Percentiles rank a stretch among this genome's conserved stretches.
Evolutionary conservation across 2,888 invertebrate genomes (phyloP).

Genomic region (Chymomyza amoena): DNA sequence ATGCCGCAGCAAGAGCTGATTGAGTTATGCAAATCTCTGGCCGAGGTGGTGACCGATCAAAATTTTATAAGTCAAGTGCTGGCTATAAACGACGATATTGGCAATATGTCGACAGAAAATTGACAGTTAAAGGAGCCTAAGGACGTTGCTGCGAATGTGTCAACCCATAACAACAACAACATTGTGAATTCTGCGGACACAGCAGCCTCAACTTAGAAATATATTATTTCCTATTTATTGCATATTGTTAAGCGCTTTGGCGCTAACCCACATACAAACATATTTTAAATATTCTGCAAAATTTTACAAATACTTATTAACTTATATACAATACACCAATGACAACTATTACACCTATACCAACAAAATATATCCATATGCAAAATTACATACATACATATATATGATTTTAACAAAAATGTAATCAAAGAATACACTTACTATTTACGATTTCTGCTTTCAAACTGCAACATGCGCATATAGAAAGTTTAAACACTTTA

Average conservation of each 20-base stretch:
- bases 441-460: conserved; percentile 31
- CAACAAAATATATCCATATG: conserved; percentile 32
- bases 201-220: conserved; percentile 58
- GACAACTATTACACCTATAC: not conserved
- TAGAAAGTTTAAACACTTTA: conserved; percentile 1
- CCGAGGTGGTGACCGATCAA: conserved; percentile 84
- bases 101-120: conserved; percentile 86
- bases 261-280: not conserved
- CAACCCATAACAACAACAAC: conserved; percentile 15
- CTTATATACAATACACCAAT: not conserved
- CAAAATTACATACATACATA: not conserved
- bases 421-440: conserved; percentile 4
- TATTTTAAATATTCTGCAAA: not conserved
- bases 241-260: not conserved
- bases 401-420: not conserved
- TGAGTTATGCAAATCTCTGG: conserved; percentile 83
- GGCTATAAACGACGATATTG: conserved; percentile 89
- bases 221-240: not conserved
- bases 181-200: conserved; percentile 23
- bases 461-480: not conserved
- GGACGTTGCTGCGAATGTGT: conserved; percentile 50
- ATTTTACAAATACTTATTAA: not conserved
- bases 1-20: conserved; percentile 83
- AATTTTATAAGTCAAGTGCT: conserved; percentile 87
- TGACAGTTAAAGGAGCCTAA: conserved; percentile 79